phyloP scores from a whole-genome alignment of 2,113 vertebrate genomes.

The Trematocara marginatum region DNA sequence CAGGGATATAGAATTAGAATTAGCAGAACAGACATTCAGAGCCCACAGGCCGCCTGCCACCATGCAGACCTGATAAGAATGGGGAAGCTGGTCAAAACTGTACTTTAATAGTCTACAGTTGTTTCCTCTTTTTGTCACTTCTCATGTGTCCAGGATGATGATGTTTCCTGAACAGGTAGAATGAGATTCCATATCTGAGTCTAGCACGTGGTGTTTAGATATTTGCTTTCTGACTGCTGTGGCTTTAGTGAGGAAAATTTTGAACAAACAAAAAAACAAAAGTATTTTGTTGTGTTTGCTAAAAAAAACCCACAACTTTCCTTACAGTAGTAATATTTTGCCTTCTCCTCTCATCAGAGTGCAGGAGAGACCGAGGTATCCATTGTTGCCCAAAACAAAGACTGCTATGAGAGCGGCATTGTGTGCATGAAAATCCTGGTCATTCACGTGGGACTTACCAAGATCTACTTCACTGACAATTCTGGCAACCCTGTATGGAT shows the following conservation, averaged over 20 bases:
- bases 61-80: constrained; percentile 6
- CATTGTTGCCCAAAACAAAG: constrained; percentile 92
- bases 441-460: constrained; percentile 86
- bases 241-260: not conserved
- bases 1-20: constrained; percentile 77
- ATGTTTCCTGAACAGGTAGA: not conserved
- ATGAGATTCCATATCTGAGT: not conserved
- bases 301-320: not conserved
- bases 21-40: constrained; percentile 57
- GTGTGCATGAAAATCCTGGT: constrained; percentile 93
- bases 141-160: not conserved
- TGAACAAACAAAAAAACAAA: not conserved
- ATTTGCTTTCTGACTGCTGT: not conserved
- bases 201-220: not conserved
- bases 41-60: constrained; percentile 17
- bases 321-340: not conserved
- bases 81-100: constrained; percentile 13
- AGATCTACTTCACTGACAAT: constrained; percentile 89
- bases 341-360: constrained; percentile 73
- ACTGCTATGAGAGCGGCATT: constrained; percentile 97
- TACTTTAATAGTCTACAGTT: constrained; percentile 5
- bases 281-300: not conserved
- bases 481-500: constrained; percentile 83
- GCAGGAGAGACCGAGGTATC: constrained; percentile 83
- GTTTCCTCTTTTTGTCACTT: constrained; percentile 27